Conservation (phyloP, 2,113 vertebrate species). For the Hydrochoerus hydrochaeris region DNA sequence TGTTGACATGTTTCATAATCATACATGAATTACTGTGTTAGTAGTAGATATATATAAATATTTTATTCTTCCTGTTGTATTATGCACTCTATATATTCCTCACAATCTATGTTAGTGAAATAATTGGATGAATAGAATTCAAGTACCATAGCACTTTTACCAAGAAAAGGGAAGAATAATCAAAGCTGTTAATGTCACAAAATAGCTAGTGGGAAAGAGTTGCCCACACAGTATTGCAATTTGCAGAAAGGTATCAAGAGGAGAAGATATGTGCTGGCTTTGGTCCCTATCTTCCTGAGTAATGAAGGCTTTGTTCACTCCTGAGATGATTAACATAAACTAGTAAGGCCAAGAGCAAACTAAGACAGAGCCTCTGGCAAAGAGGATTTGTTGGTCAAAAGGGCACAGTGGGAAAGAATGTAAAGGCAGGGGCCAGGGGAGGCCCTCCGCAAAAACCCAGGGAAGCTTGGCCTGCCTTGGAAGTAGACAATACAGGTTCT, state of each 20-base stretch:
- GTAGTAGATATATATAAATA: neutral
- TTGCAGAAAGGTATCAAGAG: neutral
- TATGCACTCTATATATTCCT: neutral
- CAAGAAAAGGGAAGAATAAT: neutral
- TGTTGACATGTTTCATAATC: neutral
- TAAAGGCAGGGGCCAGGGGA: neutral
- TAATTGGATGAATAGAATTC: neutral
- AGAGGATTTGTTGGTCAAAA: neutral
- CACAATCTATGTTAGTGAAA: neutral
- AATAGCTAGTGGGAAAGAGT: neutral
- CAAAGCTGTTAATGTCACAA: neutral
- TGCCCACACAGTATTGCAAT: neutral
- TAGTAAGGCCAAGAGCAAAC: neutral
- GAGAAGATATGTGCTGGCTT: neutral
- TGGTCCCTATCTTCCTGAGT: neutral
- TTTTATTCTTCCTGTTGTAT: neutral
- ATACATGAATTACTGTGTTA: neutral
- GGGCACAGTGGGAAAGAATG: neutral
- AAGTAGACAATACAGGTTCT: neutral
- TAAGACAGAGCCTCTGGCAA: neutral
- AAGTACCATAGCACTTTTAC: neutral
- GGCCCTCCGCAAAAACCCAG: neutral
- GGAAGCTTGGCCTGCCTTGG: neutral
- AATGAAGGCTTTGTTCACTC: neutral
- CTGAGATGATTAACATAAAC: neutral